A percentile compares a stretch with the other conserved stretches of the same genome.
These are phyloP conservation scores for Bombylius discolor DNA, from an alignment of 2,888 invertebrate genomes.

Conservation along the genomic window DNA sequence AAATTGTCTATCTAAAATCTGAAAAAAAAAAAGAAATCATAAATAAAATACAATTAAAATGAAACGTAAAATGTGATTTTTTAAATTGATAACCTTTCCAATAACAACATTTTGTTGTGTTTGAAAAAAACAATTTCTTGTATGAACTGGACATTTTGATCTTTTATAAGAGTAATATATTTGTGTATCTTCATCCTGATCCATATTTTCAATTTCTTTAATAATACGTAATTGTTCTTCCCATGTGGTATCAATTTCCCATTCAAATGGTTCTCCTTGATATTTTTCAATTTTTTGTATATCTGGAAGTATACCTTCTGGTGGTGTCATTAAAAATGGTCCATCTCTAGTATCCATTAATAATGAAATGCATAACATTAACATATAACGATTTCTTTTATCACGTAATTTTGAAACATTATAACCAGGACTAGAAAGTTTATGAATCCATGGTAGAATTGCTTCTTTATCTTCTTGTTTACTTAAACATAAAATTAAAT, in stretches of 20 bases:
- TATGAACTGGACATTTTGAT: slow-evolving; percentile 8
- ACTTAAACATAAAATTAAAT: slow-evolving; percentile 10
- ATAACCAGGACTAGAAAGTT: slow-evolving; percentile 13
- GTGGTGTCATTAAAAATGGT: slow-evolving; percentile 13
- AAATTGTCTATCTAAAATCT: slow-evolving; percentile 39
- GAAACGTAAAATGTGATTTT: not conserved
- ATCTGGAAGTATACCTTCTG: not conserved
- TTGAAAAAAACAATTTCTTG: slow-evolving; percentile 4
- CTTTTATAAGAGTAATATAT: not conserved
- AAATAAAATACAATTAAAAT: not conserved
- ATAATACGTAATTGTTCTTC: slow-evolving; percentile 8
- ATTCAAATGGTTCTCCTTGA: not conserved
- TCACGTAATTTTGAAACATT: slow-evolving; percentile 11
- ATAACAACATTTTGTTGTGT: not conserved
- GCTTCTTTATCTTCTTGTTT: slow-evolving; percentile 5
- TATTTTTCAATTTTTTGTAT: not conserved
- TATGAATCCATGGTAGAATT: slow-evolving; percentile 13
- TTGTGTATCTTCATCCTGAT: not conserved
- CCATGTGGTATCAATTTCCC: slow-evolving; percentile 11
- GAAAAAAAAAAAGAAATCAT: slow-evolving; percentile 1
- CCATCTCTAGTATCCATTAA: slow-evolving; percentile 9
- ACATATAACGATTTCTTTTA: slow-evolving; percentile 16
- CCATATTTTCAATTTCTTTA: not conserved
- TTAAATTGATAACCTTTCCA: not conserved
- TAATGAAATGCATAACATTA: slow-evolving; percentile 16